Conservation (phyloP, 2,888 invertebrate genomes). For the Oscheius onirici region DNA sequence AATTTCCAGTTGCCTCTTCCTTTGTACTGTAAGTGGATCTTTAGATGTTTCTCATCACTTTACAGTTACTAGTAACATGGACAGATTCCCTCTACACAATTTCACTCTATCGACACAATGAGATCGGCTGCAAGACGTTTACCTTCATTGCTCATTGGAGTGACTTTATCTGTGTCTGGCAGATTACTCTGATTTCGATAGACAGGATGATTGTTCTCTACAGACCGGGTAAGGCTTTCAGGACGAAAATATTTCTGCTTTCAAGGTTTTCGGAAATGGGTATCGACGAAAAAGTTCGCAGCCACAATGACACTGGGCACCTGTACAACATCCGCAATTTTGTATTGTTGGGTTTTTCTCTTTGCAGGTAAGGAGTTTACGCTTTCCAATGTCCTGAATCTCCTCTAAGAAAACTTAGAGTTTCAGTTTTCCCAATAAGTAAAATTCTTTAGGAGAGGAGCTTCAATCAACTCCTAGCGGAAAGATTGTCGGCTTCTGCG, state of each 20-base stretch:
- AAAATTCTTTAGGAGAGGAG: background rate
- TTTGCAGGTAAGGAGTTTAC: slow-evolving; percentile 68
- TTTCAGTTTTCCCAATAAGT: no score
- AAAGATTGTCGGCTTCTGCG: slow-evolving; percentile 56
- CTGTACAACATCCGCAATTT: slow-evolving; percentile 40
- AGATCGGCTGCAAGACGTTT: slow-evolving; percentile 59
- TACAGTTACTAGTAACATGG: slow-evolving; percentile 55
- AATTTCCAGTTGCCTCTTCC: slow-evolving; percentile 66
- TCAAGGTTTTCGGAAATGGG: slow-evolving; percentile 58
- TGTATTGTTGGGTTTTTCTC: slow-evolving; percentile 64
- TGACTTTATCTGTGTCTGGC: slow-evolving; percentile 68
- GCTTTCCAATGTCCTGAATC: no score
- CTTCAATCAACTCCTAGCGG: slow-evolving; percentile 4
- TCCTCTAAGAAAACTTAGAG: no score
- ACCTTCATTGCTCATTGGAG: slow-evolving; percentile 69
- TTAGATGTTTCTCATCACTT: background rate
- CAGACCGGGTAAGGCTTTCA: slow-evolving; percentile 52
- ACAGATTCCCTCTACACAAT: slow-evolving; percentile 59
- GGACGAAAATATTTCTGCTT: background rate
- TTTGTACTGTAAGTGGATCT: slow-evolving; percentile 57
- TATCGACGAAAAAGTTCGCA: slow-evolving; percentile 66
- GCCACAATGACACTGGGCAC: slow-evolving; percentile 59
- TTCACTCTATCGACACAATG: slow-evolving; percentile 62
- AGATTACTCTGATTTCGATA: slow-evolving; percentile 67
- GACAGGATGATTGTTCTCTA: slow-evolving; percentile 67